Percentiles rank a stretch among this genome's conserved stretches.
phyloP scores from a whole-genome alignment of 2,888 invertebrate genomes.

The Uloborus plumipes region DNA sequence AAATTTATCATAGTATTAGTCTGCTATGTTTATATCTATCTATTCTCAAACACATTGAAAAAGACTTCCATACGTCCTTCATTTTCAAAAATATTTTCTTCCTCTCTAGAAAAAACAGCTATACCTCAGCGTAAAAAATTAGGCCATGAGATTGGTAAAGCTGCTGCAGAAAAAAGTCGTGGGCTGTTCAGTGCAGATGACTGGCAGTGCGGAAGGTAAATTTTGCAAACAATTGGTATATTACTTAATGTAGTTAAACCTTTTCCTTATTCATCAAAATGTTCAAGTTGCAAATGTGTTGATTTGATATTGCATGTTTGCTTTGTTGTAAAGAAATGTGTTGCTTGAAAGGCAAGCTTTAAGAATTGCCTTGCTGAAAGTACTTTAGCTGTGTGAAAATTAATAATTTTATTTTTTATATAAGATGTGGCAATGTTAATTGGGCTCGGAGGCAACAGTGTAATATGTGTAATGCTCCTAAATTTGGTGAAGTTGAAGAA shows the following conservation, averaged over 20 bases:
- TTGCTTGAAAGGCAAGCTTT: no score
- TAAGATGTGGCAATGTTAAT: constrained; percentile 96
- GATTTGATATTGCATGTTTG: no score
- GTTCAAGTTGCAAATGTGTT: not conserved
- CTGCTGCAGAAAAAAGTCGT: constrained; percentile 96
- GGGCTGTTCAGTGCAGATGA: constrained; percentile 98
- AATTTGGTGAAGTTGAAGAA: constrained; percentile 92
- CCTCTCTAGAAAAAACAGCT: constrained; percentile 72
- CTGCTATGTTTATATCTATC: no score
- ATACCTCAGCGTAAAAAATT: constrained; percentile 82
- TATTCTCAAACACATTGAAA: no score
- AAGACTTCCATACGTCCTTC: no score
- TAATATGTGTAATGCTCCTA: constrained; percentile 98
- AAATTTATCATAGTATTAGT: no score
- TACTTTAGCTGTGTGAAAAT: no score
- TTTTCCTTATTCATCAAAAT: not conserved
- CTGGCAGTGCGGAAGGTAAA: constrained; percentile 95
- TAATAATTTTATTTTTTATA: constrained; percentile 1
- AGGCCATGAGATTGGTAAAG: constrained; percentile 97
- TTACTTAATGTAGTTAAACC: not conserved
- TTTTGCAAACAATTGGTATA: not conserved
- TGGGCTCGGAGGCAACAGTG: constrained; percentile 97
- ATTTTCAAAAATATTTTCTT: no score
- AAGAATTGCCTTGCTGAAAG: no score
- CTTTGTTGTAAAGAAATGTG: no score